Percentiles rank a stretch among this genome's conserved stretches.
These are phyloP conservation scores for Botia almorhae DNA, from an alignment of 2,797 vertebrate species.

Conservation along the genomic window DNA sequence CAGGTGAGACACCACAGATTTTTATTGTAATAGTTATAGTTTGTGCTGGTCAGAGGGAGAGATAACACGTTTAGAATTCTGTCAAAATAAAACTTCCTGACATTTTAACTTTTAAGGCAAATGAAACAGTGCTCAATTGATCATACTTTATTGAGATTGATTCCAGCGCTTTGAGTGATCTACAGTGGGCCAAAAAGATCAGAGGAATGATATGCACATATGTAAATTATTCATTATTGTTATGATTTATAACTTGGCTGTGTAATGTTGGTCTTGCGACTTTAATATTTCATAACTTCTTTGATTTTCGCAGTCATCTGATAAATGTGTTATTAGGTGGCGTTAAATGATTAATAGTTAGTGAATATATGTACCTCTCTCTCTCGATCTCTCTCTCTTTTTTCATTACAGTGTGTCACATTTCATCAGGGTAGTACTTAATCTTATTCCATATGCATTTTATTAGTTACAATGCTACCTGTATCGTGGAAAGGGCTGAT, in stretches of 20 bases:
- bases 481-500: conserved; percentile 76
- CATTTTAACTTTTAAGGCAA: conserved; percentile 10
- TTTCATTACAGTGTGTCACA: conserved; percentile 89
- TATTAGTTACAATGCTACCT: conserved; percentile 89
- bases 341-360: conserved; percentile 92
- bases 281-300: conserved; percentile 73
- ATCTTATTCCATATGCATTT: conserved; percentile 91
- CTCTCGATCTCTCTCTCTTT: conserved; percentile 69
- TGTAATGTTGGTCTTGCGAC: conserved; percentile 59
- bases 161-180: conserved; percentile 29
- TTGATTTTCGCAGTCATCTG: conserved; percentile 75
- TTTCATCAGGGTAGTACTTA: conserved; percentile 86
- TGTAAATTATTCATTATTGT: conserved; percentile 60
- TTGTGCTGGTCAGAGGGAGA: neutral
- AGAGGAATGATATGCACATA: conserved; percentile 37
- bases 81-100: conserved; percentile 2
- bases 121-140: conserved; percentile 9
- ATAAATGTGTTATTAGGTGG: conserved; percentile 82
- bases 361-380: conserved; percentile 80
- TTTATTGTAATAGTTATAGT: neutral
- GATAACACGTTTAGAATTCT: neutral
- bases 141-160: conserved; percentile 7
- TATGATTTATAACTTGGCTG: conserved; percentile 54
- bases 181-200: conserved; percentile 32
- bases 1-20: neutral